These are phyloP conservation scores for Netelia melanura DNA, from an alignment of 2,888 invertebrate species.

Conservation along the genomic window DNA sequence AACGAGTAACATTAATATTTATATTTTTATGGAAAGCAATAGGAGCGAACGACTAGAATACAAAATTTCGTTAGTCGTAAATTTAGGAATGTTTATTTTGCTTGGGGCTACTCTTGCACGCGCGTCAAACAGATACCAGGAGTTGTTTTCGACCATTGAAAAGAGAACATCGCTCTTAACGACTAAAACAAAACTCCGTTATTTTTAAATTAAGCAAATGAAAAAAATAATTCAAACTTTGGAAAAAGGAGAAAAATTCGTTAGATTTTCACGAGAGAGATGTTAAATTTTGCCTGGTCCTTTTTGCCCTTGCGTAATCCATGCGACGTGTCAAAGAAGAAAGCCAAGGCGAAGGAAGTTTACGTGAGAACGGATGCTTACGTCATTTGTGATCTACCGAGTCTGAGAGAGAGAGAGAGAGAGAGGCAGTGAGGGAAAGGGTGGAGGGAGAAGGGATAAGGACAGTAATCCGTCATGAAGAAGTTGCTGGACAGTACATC, in stretches of 20 bases:
- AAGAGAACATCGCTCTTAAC: not conserved
- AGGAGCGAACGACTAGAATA: not conserved
- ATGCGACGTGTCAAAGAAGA: slow-evolving; percentile 27
- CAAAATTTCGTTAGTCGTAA: not conserved
- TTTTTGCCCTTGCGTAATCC: slow-evolving; percentile 4
- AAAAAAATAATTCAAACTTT: not conserved
- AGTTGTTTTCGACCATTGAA: not conserved
- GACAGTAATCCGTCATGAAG: slow-evolving; percentile 65
- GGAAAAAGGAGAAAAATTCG: too few species aligned
- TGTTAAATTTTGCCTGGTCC: not conserved
- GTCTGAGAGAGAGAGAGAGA: slow-evolving; percentile 27
- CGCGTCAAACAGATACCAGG: not conserved
- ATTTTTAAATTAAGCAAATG: not conserved
- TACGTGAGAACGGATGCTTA: slow-evolving; percentile 66
- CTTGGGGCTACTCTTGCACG: not conserved
- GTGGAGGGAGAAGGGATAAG: slow-evolving; percentile 12
- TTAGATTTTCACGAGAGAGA: too few species aligned
- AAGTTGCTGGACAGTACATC: slow-evolving; percentile 62
- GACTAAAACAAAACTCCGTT: not conserved
- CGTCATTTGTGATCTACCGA: slow-evolving; percentile 56
- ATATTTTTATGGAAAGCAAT: not conserved
- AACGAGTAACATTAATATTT: not conserved
- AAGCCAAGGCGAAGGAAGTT: slow-evolving; percentile 53
- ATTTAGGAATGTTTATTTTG: not conserved
- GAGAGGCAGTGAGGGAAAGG: not conserved